Evolutionary conservation across 2,888 invertebrate genomes (phyloP).

Genomic region (Dicycla oo): DNA sequence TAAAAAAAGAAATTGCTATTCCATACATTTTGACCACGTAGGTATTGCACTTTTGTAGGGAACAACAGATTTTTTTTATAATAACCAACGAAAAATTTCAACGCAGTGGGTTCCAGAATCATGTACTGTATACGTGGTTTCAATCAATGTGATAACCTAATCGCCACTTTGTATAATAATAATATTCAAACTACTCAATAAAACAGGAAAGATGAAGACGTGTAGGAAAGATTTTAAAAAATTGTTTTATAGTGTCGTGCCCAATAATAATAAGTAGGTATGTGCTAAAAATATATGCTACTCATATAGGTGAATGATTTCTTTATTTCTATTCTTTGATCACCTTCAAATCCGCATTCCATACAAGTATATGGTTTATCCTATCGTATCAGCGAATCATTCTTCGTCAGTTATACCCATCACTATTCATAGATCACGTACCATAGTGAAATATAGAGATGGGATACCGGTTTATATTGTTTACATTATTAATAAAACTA

Average conservation of each 20-base stretch:
- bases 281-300: conserved; percentile 50
- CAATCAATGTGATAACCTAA: too few relatives aligned
- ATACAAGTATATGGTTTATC: conserved; percentile 59
- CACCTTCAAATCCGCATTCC: conserved; percentile 70
- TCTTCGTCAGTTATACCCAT: conserved; percentile 27
- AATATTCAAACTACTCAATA: conserved; percentile 21
- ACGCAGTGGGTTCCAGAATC: too few relatives aligned
- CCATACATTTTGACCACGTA: too few relatives aligned
- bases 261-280: conserved; percentile 19
- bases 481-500: conserved; percentile 47
- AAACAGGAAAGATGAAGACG: background rate
- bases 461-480: conserved; percentile 61
- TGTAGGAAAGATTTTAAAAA: conserved; percentile 21
- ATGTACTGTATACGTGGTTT: too few relatives aligned
- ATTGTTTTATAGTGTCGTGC: conserved; percentile 11
- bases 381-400: too few relatives aligned
- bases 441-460: conserved; percentile 48
- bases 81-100: too few relatives aligned
- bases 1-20: too few relatives aligned
- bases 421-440: conserved; percentile 65
- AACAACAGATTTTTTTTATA: too few relatives aligned
- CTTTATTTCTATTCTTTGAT: conserved; percentile 48
- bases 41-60: too few relatives aligned
- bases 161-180: too few relatives aligned
- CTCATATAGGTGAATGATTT: conserved; percentile 49